These are phyloP conservation scores for Chrosomus eos DNA, from an alignment of 2,797 vertebrate genomes.

Conservation along the genomic window DNA sequence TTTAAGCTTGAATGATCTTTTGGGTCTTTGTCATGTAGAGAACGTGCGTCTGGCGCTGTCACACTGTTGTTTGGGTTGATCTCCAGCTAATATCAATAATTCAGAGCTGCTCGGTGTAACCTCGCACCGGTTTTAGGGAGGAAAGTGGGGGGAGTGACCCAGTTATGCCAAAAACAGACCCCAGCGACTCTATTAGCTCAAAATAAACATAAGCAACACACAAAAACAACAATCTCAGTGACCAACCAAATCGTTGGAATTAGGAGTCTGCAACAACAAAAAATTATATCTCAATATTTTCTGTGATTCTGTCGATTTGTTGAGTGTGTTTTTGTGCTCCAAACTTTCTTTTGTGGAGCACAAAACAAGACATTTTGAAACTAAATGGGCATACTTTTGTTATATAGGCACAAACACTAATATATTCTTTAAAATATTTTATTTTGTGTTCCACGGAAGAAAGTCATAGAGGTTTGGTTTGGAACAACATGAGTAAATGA, in stretches of 20 bases:
- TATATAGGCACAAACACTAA: neutral
- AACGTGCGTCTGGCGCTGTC: neutral
- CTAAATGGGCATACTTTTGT: neutral
- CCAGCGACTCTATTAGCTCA: slow-evolving; percentile 7
- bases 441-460: neutral
- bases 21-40: neutral
- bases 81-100: slow-evolving; percentile 69
- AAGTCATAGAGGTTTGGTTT: neutral
- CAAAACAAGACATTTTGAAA: neutral
- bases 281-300: neutral
- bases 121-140: slow-evolving; percentile 59
- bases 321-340: neutral
- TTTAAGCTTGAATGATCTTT: neutral
- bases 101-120: slow-evolving; percentile 59
- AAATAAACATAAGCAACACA: slow-evolving; percentile 44
- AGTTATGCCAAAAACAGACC: slow-evolving; percentile 65
- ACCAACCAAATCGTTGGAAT: neutral
- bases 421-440: neutral
- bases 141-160: slow-evolving; percentile 63
- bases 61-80: slow-evolving; percentile 41
- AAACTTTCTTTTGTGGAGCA: neutral
- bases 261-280: neutral
- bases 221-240: neutral
- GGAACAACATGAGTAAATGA: neutral
- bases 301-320: neutral